These are phyloP conservation scores for Cotesia glomerata DNA, from an alignment of 1,140 invertebrate genomes.

Conservation along the genomic window DNA sequence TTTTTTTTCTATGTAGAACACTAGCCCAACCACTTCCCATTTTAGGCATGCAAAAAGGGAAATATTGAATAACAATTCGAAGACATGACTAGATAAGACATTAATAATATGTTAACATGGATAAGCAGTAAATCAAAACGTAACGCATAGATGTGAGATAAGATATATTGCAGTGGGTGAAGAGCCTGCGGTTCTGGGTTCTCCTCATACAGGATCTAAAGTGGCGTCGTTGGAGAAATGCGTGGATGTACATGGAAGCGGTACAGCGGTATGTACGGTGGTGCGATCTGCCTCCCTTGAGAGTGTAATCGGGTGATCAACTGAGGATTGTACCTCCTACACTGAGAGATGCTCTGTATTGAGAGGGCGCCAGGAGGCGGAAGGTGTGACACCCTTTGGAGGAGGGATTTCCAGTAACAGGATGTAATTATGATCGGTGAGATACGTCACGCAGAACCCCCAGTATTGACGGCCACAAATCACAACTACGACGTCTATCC, in stretches of 20 bases:
- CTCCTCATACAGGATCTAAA: slow-evolving; percentile 21
- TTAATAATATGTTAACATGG: too few relatives aligned
- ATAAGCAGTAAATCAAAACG: too few relatives aligned
- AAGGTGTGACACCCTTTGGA: slow-evolving; percentile 10
- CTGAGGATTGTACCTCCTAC: background rate
- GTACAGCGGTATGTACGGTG: background rate
- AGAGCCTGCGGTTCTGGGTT: slow-evolving; percentile 23
- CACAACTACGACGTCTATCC: slow-evolving; percentile 48
- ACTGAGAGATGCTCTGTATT: background rate
- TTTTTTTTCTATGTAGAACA: too few relatives aligned
- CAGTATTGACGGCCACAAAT: slow-evolving; percentile 64
- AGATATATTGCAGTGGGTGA: slow-evolving; percentile 5
- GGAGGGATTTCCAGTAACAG: slow-evolving; percentile 55
- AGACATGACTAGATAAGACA: too few relatives aligned
- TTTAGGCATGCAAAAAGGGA: too few relatives aligned
- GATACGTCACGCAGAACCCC: slow-evolving; percentile 61
- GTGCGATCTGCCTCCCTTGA: slow-evolving; percentile 10
- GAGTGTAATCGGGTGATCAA: slow-evolving; percentile 1
- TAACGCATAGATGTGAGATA: too few relatives aligned
- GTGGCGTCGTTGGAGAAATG: slow-evolving; percentile 23
- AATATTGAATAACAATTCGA: too few relatives aligned
- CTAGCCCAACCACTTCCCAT: too few relatives aligned
- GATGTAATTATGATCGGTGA: slow-evolving; percentile 65
- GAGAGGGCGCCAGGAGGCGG: background rate
- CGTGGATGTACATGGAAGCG: background rate